phyloP scores from a whole-genome alignment of 2,113 vertebrate species.

The Phylloscopus trochilus region DNA sequence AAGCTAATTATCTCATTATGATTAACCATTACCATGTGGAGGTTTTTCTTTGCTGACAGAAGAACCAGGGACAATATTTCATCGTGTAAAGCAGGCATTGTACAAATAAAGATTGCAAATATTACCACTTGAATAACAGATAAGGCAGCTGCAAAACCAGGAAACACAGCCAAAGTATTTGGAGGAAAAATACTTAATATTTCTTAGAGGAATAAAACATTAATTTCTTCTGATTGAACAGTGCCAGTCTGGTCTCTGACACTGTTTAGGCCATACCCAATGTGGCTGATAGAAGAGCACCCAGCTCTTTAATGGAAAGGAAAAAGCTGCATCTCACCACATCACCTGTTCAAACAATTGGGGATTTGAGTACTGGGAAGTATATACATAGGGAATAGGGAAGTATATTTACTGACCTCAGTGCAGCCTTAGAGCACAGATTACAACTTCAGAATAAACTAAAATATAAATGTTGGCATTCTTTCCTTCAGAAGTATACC shows the following conservation, averaged over 20 bases:
- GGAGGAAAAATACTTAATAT: background rate
- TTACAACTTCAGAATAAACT: background rate
- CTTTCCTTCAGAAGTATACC: background rate
- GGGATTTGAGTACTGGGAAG: background rate
- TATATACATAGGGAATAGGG: too few species aligned
- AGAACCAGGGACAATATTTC: background rate
- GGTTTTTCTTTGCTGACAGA: background rate
- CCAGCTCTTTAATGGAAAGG: background rate
- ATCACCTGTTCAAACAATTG: background rate
- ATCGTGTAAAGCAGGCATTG: background rate
- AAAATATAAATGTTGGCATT: background rate
- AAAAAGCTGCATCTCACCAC: background rate
- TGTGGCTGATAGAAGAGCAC: background rate
- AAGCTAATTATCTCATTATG: background rate
- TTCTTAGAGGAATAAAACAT: background rate
- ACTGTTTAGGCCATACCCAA: background rate
- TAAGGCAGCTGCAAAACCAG: background rate
- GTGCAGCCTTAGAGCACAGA: background rate
- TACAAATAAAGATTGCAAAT: background rate
- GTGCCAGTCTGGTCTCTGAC: background rate
- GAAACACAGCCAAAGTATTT: background rate
- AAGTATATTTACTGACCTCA: background rate
- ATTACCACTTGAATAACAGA: background rate
- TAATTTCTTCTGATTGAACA: background rate
- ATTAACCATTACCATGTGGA: background rate